Evolutionary conservation across 2,888 invertebrate genomes (phyloP), one percentile per base, ranked within the genome.

Genomic region (Platypus cylindrus): DNA sequence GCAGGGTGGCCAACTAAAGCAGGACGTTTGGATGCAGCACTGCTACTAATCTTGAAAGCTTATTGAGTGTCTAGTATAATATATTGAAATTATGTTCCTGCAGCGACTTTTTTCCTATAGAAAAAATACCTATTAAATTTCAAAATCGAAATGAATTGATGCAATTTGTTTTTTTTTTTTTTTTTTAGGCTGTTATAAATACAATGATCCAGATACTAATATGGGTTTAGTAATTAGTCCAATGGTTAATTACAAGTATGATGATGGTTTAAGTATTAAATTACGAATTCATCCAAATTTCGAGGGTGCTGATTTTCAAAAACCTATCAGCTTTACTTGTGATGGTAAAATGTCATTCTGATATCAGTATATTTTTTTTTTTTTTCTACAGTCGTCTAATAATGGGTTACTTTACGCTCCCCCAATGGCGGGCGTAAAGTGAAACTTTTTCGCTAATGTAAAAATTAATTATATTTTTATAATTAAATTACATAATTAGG

Each of bases 211-310:
- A 13, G 68, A 65, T 37, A 82, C 85, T 9, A 94, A 95, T 65
- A 75, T 82, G 24, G 94, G 94, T 0, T 76, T 90, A 53, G 78
- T 94, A 38, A 74, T 90, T 43, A 91, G 93, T 46, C 79, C 90
- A 1, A 76, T 85, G 53, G 79, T 90, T 46, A 80, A 83, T 46
- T 83, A 80, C 55, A 71, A 74, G 45, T 84, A 85, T 59, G 64
- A 66, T 14, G 75, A 73, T 40, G 73, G 79, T 45, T 84, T 87
- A 31, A 91, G 90, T 58, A 83, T 94, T 48, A 93, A 93, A 65
- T 67, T 95, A 46, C 70, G 86, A 51, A 84, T 95, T 40, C 76
- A 76, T 60, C 74, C 76, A 3, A 66, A 67, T 48, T 60, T 66
- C 45, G 57, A 59, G 29, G 60, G 58, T 40, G 59, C 58, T 7